phyloP scores from a whole-genome alignment of 2,888 invertebrate species.

The Eupeodes luniger region DNA sequence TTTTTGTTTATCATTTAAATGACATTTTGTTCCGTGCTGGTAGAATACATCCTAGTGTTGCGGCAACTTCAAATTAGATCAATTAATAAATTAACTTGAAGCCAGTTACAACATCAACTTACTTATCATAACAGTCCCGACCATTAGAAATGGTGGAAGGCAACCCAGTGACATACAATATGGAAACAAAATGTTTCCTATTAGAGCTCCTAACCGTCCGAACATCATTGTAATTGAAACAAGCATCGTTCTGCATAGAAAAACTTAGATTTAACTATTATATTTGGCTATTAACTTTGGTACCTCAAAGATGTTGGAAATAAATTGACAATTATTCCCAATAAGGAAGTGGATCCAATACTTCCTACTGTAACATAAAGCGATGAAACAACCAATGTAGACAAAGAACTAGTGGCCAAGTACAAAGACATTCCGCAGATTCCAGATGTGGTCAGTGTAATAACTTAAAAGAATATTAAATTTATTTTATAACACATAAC shows the following conservation, averaged over 20 bases:
- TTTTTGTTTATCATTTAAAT: slow-evolving; percentile 16
- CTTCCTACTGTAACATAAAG: slow-evolving; percentile 84
- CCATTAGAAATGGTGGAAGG: slow-evolving; percentile 89
- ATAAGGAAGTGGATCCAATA: slow-evolving; percentile 81
- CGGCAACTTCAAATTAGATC: slow-evolving; percentile 77
- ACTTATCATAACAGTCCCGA: slow-evolving; percentile 87
- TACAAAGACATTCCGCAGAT: slow-evolving; percentile 85
- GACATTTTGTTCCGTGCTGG: slow-evolving; percentile 37
- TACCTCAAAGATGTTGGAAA: slow-evolving; percentile 83
- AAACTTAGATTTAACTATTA: background rate
- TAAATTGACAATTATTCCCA: slow-evolving; percentile 81
- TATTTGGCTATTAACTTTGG: background rate
- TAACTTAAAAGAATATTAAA: slow-evolving; percentile 77
- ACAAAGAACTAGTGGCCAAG: slow-evolving; percentile 85
- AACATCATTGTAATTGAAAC: slow-evolving; percentile 89
- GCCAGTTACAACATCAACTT: slow-evolving; percentile 77
- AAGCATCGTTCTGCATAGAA: slow-evolving; percentile 88
- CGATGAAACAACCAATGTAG: slow-evolving; percentile 86
- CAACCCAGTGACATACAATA: slow-evolving; percentile 88
- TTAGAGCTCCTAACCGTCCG: slow-evolving; percentile 89
- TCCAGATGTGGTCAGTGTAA: slow-evolving; percentile 85
- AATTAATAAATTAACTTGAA: background rate
- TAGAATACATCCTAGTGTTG: slow-evolving; percentile 57
- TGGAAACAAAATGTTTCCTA: slow-evolving; percentile 90
- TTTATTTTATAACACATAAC: too few relatives aligned